Percentiles rank a stretch among this genome's conserved stretches.
Conservation (phyloP, 2,113 vertebrate species). For the Isurus oxyrinchus region DNA sequence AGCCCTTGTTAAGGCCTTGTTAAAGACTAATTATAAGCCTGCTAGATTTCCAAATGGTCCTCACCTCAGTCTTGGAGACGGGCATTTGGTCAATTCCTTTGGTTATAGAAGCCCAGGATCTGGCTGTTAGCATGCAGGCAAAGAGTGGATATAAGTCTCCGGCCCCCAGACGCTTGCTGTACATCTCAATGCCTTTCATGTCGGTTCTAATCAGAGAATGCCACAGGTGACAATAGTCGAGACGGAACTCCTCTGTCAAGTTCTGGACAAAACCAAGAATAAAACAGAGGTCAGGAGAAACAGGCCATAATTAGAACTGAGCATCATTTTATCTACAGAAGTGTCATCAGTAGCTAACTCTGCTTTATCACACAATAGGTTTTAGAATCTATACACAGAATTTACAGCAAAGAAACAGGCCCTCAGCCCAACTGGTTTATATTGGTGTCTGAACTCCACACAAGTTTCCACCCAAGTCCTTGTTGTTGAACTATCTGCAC, state of each 20-base stretch:
- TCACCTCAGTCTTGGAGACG: constrained; percentile 75
- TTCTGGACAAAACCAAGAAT: constrained; percentile 50
- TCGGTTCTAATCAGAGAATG: constrained; percentile 80
- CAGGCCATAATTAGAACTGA: not conserved
- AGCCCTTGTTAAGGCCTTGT: not conserved
- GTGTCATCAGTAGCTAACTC: not conserved
- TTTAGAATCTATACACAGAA: not conserved
- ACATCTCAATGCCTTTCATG: constrained; percentile 72
- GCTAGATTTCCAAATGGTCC: not conserved
- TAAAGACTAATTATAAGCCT: not conserved
- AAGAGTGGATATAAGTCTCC: constrained; percentile 87
- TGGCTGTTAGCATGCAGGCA: constrained; percentile 83
- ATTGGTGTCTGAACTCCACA: not conserved
- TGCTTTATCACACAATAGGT: not conserved
- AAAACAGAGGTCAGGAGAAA: not conserved
- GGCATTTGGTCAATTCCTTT: constrained; percentile 73
- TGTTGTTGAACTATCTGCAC: not conserved
- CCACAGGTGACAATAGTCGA: constrained; percentile 90
- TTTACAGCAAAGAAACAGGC: not conserved
- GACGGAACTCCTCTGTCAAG: constrained; percentile 75
- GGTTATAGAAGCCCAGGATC: constrained; percentile 83
- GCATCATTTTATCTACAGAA: not conserved
- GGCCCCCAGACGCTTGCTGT: constrained; percentile 75
- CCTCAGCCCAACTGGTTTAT: not conserved
- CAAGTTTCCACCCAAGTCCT: not conserved